Conservation (phyloP, 2,797 vertebrate species). For the Borostomias antarcticus region DNA sequence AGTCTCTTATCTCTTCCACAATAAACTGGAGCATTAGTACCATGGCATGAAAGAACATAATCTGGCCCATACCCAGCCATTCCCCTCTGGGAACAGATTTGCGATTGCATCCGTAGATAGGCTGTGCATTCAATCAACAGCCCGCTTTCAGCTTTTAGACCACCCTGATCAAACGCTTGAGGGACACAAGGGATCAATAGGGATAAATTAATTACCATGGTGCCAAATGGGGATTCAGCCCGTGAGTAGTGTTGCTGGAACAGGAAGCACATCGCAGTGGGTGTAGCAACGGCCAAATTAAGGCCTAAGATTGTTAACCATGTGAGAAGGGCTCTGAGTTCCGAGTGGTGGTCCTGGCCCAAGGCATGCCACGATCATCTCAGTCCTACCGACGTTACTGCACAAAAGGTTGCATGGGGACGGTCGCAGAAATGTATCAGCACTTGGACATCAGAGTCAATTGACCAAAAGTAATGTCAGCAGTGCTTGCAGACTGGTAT, state of each 20-base stretch:
- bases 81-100: constrained; percentile 65
- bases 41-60: constrained; percentile 63
- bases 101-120: constrained; percentile 68
- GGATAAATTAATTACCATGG: constrained; percentile 74
- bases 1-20: constrained; percentile 49
- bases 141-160: constrained; percentile 55
- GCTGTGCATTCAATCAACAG: constrained; percentile 70
- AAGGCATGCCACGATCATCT: constrained; percentile 41
- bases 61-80: constrained; percentile 56
- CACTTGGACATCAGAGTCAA: constrained; percentile 29
- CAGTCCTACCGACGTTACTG: constrained; percentile 37
- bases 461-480: constrained; percentile 35
- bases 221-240: constrained; percentile 57
- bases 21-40: constrained; percentile 68
- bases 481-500: constrained; percentile 33
- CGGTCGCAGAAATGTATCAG: constrained; percentile 5
- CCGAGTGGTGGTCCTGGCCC: too few relatives aligned
- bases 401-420: constrained; percentile 49
- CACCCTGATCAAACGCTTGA: constrained; percentile 60
- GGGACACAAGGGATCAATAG: constrained; percentile 73
- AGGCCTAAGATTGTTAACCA: constrained; percentile 19
- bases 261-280: constrained; percentile 23
- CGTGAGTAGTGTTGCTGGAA: constrained; percentile 52
- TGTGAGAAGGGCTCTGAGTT: constrained; percentile 34
- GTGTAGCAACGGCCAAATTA: not conserved